phyloP scores from a whole-genome alignment of 2,113 vertebrate species.

The Colius striatus region DNA sequence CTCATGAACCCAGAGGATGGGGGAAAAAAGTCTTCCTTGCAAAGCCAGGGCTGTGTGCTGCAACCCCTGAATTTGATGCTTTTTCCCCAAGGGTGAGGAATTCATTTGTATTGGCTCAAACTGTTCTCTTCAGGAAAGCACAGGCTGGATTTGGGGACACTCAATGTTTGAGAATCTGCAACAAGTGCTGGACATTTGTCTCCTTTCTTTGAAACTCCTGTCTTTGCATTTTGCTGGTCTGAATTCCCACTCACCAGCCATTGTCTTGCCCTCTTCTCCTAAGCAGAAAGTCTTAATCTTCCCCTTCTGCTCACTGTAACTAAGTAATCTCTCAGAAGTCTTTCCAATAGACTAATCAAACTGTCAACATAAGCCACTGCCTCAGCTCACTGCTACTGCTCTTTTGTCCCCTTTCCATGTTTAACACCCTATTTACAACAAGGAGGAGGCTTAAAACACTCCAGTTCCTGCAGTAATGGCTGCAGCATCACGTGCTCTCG shows the following conservation, averaged over 20 bases:
- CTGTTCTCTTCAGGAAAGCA: background rate
- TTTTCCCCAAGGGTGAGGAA: background rate
- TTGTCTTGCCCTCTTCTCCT: slow-evolving; percentile 59
- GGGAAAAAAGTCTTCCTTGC: background rate
- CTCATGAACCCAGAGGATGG: background rate
- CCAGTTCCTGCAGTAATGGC: background rate
- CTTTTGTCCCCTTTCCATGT: slow-evolving; percentile 59
- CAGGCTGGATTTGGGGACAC: background rate
- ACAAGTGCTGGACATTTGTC: background rate
- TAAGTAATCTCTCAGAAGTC: slow-evolving; percentile 64
- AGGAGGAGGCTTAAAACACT: slow-evolving; percentile 35
- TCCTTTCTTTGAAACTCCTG: background rate
- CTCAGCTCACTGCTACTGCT: slow-evolving; percentile 47
- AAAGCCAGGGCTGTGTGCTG: background rate
- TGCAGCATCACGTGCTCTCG: background rate
- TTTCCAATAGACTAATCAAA: slow-evolving; percentile 70
- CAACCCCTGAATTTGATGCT: background rate
- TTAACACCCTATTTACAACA: slow-evolving; percentile 46
- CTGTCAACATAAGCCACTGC: slow-evolving; percentile 64
- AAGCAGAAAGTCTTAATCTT: slow-evolving; percentile 66
- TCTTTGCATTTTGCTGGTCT: background rate
- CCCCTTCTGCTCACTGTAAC: slow-evolving; percentile 55
- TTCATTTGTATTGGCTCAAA: background rate
- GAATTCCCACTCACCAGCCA: slow-evolving; percentile 37
- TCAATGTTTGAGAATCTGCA: background rate